Base-by-base conservation (phyloP, 2,113 vertebrate genomes). In the Aythya baeri region DNA sequence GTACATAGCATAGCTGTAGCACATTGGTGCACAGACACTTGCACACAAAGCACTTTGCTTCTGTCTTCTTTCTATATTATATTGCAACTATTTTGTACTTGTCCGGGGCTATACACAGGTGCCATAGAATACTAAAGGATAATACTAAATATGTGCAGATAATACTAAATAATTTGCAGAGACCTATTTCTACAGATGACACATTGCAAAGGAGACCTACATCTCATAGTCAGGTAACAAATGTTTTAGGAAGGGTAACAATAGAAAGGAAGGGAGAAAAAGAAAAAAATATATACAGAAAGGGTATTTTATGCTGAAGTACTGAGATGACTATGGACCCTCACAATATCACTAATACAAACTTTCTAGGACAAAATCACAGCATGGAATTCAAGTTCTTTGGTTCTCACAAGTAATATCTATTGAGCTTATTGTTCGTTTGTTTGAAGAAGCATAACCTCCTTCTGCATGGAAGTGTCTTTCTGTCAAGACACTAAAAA, bases 381-480 rank as follows among this genome's bases (percentile, higher is more conserved):
- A 29, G 29, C 22, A 29, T 6, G 44, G 54, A 68, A 61, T 71
- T 86, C 62, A 82, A 94, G 27, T 54, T 52, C 12, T 91, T 96
- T 68, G 88, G 22, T 61, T 89, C 77, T 82, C 44, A n/a, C 57
- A 86, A 78, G 67, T 83, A 59, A 20, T 36, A 88, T 22, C n/a
- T 67, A 14, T 5, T n/a, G 27, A 94, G 43, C n/a, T 49, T 66
- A 8, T 65, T 86, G 3, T 43, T 71, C 25, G 29, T 34, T 79
- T 72, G 18, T 38, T 43, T 70, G 20, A 86, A 72, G 54, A 18
- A 74, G 34, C 31, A 66, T 1, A 43, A 63, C 5, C 12, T 77
- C 25, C 38, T 82, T 67, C 31, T 17, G 3, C 59, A 41, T 4
- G 7, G 32, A 82, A 65, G 8, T 4, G 9, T 29, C 57, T 22